Conservation (phyloP, 2,888 invertebrate genomes). For the Apotomis turbidana region DNA sequence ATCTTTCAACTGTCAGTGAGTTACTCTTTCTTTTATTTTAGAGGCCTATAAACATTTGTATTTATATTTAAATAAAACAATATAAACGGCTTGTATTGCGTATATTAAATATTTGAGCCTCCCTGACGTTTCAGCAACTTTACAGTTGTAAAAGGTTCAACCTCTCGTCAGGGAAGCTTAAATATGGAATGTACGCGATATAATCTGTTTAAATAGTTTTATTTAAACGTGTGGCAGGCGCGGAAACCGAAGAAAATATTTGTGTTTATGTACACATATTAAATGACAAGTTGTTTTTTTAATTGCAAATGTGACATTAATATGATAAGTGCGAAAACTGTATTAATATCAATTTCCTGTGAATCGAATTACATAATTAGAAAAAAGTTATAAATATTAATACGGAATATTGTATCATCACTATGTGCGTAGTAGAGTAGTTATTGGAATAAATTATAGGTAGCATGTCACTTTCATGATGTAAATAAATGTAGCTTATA, state of each 20-base stretch:
- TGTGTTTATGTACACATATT: neutral
- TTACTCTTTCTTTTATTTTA: conserved; percentile 21
- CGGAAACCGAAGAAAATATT: too few relatives aligned
- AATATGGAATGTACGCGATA: neutral
- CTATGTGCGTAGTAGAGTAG: conserved; percentile 29
- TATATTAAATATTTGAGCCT: too few relatives aligned
- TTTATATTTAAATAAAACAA: too few relatives aligned
- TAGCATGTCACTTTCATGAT: conserved; percentile 12
- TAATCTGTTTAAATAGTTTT: too few relatives aligned
- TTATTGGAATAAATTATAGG: conserved; percentile 31
- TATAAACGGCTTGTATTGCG: too few relatives aligned
- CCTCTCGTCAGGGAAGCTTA: too few relatives aligned
- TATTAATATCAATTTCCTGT: conserved; percentile 38
- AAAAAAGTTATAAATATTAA: conserved; percentile 45
- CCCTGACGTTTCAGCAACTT: too few relatives aligned
- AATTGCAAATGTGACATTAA: neutral
- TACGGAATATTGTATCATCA: conserved; percentile 6
- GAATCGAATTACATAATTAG: conserved; percentile 41
- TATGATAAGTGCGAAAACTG: conserved; percentile 8
- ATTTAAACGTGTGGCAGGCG: too few relatives aligned
- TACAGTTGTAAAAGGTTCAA: too few relatives aligned
- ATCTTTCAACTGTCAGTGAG: conserved; percentile 23
- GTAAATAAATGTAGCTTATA: neutral
- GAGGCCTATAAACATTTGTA: neutral
- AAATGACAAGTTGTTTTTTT: conserved; percentile 1